Conservation (phyloP, 2,113 vertebrate genomes). For the Lagopus leucura region DNA sequence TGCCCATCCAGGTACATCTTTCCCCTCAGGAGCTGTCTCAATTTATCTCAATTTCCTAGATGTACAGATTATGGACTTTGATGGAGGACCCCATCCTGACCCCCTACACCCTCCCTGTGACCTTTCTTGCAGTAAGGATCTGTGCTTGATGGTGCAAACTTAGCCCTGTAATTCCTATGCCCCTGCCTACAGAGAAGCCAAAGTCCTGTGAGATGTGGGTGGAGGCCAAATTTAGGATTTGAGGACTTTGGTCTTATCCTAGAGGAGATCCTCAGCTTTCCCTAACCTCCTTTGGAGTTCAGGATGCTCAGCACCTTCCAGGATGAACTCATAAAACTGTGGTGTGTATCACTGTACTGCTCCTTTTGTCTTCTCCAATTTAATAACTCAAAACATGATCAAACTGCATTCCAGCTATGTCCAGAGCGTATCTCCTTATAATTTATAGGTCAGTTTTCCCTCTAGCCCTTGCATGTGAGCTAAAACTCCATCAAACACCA, state of each 20-base stretch:
- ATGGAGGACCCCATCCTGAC: background rate
- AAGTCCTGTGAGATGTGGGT: background rate
- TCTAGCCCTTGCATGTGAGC: background rate
- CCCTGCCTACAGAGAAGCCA: background rate
- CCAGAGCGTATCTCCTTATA: background rate
- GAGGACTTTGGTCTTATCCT: background rate
- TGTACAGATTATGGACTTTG: background rate
- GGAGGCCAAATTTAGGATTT: background rate
- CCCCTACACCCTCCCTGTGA: background rate
- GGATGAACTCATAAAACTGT: background rate
- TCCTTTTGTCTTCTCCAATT: background rate
- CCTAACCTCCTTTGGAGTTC: background rate
- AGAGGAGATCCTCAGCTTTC: background rate
- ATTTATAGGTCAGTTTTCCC: conserved; percentile 26
- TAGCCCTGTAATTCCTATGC: background rate
- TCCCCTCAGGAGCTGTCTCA: background rate
- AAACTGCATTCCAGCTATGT: background rate
- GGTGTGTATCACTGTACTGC: background rate
- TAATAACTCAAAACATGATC: background rate
- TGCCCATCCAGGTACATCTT: background rate
- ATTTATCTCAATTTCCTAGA: background rate
- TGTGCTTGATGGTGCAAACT: background rate
- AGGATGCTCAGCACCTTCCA: background rate
- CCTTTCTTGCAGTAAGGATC: background rate
- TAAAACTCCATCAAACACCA: conserved; percentile 11